Evolutionary conservation across 37 sponge, comb jelly and placozoan species (phyloP).

Genomic region (Geodia barretti): DNA sequence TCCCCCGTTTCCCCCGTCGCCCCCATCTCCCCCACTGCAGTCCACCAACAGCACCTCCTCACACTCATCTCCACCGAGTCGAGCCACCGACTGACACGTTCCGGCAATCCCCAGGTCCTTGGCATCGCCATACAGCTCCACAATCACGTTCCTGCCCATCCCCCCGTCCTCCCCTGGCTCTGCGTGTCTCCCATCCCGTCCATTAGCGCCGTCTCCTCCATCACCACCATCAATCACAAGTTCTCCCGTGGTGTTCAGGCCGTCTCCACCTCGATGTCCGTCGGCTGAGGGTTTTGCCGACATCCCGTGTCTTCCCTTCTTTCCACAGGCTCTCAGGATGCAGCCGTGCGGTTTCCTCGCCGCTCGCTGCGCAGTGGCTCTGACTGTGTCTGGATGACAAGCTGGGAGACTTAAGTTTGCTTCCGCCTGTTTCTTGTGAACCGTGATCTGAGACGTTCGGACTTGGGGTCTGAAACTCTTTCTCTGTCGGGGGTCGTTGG

Average conservation of each 20-base stretch:
- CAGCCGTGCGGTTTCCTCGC: conserved; percentile 38
- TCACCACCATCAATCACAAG: conserved; percentile 49
- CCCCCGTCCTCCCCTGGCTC: conserved; percentile 33
- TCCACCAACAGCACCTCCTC: conserved; percentile 78
- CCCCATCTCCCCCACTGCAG: conserved; percentile 76
- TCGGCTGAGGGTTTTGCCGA: too few relatives aligned
- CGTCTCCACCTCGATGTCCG: conserved; percentile 51
- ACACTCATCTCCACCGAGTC: conserved; percentile 59
- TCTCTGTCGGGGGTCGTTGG: conserved; percentile 42
- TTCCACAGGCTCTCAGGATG: conserved; percentile 37
- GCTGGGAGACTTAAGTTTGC: background rate
- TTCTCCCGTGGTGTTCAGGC: conserved; percentile 50
- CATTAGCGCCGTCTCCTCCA: conserved; percentile 57
- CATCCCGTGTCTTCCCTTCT: conserved; percentile 54
- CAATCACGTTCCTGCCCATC: conserved; percentile 36
- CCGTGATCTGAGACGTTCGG: background rate
- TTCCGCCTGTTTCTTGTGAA: background rate
- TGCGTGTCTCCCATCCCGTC: conserved; percentile 47
- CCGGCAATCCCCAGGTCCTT: conserved; percentile 37
- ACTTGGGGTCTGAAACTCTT: background rate
- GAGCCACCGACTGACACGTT: conserved; percentile 10
- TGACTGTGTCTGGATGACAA: conserved; percentile 2
- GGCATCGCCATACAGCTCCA: conserved; percentile 47
- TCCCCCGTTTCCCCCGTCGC: conserved; percentile 68
- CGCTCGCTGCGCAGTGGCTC: conserved; percentile 29